phyloP scores from a whole-genome alignment of 2,888 invertebrate genomes.

The Conchocele bisecta region DNA sequence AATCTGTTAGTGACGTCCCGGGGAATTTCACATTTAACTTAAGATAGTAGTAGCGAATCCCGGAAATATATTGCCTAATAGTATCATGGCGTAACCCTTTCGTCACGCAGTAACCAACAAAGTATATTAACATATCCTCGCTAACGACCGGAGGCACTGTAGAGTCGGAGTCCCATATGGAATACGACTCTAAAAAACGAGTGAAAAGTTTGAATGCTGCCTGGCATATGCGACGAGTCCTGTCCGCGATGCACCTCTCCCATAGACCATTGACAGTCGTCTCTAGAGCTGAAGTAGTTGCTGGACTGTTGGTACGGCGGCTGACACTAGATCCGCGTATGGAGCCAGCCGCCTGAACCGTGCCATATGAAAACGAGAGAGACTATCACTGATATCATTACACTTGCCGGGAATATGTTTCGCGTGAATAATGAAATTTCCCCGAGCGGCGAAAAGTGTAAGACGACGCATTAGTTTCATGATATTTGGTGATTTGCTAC shows the following conservation, averaged over 20 bases:
- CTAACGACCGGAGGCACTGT: too few species aligned
- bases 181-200: too few species aligned
- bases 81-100: too few species aligned
- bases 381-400: slow-evolving; percentile 28
- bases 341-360: slow-evolving; percentile 22
- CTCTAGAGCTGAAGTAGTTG: background rate
- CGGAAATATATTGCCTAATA: too few species aligned
- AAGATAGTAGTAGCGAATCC: too few species aligned
- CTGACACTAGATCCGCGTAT: slow-evolving; percentile 14
- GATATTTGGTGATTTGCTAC: slow-evolving; percentile 18
- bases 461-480: slow-evolving; percentile 36
- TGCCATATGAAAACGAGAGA: slow-evolving; percentile 41
- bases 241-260: background rate
- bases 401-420: slow-evolving; percentile 13
- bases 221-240: too few species aligned
- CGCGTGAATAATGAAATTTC: slow-evolving; percentile 26
- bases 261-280: background rate
- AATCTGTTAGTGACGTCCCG: too few species aligned
- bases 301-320: background rate
- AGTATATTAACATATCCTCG: too few species aligned
- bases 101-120: too few species aligned
- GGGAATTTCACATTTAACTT: too few species aligned
- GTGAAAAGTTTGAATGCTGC: too few species aligned
- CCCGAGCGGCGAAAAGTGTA: slow-evolving; percentile 7
- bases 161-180: too few species aligned